phyloP scores from a whole-genome alignment of 2,888 invertebrate genomes.

The Digitonthophagus gazella region DNA sequence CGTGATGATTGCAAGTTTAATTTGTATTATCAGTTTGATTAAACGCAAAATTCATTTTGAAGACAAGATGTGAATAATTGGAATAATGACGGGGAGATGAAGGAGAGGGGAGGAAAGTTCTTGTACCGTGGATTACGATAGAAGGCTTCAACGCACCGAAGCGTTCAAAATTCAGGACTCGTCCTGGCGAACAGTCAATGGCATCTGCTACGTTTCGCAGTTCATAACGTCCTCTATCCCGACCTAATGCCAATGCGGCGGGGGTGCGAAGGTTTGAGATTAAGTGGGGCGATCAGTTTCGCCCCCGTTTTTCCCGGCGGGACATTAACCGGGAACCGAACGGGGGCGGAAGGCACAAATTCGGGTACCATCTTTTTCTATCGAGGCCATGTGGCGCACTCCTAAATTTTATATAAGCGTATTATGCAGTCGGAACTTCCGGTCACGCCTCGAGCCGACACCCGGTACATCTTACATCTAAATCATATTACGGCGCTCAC shows the following conservation, averaged over 20 bases:
- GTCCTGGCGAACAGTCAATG: slow-evolving; percentile 44
- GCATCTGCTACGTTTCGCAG: slow-evolving; percentile 50
- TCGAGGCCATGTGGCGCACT: slow-evolving; percentile 23
- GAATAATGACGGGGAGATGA: not conserved
- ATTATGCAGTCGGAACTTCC: slow-evolving; percentile 50
- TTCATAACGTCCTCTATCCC: slow-evolving; percentile 44
- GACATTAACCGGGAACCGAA: not conserved
- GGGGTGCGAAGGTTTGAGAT: slow-evolving; percentile 6
- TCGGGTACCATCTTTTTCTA: slow-evolving; percentile 4
- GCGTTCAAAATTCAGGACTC: slow-evolving; percentile 16
- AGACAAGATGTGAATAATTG: not conserved
- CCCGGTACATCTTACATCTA: slow-evolving; percentile 50
- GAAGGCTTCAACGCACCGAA: slow-evolving; percentile 8
- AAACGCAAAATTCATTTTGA: not conserved
- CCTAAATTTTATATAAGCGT: slow-evolving; percentile 48
- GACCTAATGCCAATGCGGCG: slow-evolving; percentile 12
- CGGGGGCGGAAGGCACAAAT: not conserved
- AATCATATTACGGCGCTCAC: slow-evolving; percentile 45
- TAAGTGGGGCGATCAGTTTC: not conserved
- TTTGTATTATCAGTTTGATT: no score
- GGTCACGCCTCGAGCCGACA: slow-evolving; percentile 49
- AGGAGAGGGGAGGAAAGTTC: not conserved
- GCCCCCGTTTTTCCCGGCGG: not conserved
- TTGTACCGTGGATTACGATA: not conserved
- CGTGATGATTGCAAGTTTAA: not conserved